phyloP scores from a whole-genome alignment of 2,113 vertebrate species.

The Leptobrachium ailaonicum region DNA sequence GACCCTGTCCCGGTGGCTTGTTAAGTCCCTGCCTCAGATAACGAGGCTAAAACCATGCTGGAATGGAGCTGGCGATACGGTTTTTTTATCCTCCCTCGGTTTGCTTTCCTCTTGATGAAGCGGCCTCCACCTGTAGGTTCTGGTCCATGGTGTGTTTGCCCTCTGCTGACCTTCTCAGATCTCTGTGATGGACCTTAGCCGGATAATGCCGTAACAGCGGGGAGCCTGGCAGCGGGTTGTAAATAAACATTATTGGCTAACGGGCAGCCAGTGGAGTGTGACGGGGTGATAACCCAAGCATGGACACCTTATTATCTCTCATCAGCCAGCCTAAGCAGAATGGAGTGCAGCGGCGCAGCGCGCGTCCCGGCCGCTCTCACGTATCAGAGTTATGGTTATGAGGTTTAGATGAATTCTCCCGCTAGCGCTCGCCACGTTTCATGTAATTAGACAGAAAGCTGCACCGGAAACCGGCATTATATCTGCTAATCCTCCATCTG shows the following conservation, averaged over 20 bases:
- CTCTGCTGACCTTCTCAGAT: background rate
- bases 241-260: conserved; percentile 80
- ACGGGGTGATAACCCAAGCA: conserved; percentile 65
- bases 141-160: too few relatives aligned
- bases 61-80: too few relatives aligned
- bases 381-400: conserved; percentile 69
- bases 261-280: conserved; percentile 68
- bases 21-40: too few relatives aligned
- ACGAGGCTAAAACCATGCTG: too few relatives aligned
- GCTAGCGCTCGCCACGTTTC: too few relatives aligned
- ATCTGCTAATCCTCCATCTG: too few relatives aligned
- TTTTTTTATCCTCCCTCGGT: too few relatives aligned
- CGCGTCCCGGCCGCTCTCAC: conserved; percentile 52
- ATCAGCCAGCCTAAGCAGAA: conserved; percentile 79
- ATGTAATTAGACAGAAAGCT: too few relatives aligned
- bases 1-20: too few relatives aligned
- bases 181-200: background rate
- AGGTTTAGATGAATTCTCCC: conserved; percentile 57
- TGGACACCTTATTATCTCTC: conserved; percentile 72
- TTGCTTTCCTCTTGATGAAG: too few relatives aligned
- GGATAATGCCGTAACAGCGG: background rate
- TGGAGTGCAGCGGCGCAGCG: conserved; percentile 66
- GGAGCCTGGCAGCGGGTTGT: conserved; percentile 53
- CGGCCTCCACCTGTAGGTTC: too few relatives aligned
- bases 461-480: too few relatives aligned